phyloP scores from a whole-genome alignment of 2,113 vertebrate species.

The Sceloporus tristichus region DNA sequence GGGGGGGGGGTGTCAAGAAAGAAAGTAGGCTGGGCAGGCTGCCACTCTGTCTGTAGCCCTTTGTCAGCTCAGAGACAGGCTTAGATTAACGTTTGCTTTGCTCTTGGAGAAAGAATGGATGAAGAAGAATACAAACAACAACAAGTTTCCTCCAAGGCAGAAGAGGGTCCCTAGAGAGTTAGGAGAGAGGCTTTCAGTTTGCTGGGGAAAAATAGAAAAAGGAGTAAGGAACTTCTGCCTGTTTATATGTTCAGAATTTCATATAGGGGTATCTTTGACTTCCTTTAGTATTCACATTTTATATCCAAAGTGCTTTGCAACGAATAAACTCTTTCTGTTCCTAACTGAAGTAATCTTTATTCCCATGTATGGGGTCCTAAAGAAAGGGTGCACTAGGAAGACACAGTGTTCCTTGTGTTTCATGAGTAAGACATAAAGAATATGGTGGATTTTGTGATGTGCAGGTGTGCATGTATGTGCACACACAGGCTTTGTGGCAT shows the following conservation, averaged over 20 bases:
- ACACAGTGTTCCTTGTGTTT: not conserved
- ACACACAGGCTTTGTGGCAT: not conserved
- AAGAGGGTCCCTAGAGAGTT: not conserved
- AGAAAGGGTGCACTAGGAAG: not conserved
- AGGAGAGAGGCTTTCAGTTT: constrained; percentile 3
- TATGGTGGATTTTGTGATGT: not conserved
- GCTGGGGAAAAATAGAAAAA: not conserved
- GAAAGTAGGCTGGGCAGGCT: not conserved
- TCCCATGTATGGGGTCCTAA: not conserved
- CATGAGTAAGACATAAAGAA: not conserved
- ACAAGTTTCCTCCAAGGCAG: constrained; percentile 5
- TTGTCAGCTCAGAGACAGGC: constrained; percentile 34
- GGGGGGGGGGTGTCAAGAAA: constrained; percentile 6
- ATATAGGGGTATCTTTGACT: not conserved
- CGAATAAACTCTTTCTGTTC: not conserved
- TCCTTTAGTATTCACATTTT: not conserved
- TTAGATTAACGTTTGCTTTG: constrained; percentile 41
- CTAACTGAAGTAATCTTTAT: not conserved
- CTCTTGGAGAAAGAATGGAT: constrained; percentile 30
- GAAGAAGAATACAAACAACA: constrained; percentile 13
- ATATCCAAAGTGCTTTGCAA: not conserved
- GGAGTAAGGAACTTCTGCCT: not conserved
- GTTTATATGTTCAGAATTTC: not conserved
- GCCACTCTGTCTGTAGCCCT: constrained; percentile 11
- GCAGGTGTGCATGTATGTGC: too few relatives aligned